Evolutionary conservation across 2,113 vertebrate species (phyloP), one percentile per base, ranked within the genome.

Genomic region (Carassius auratus): DNA sequence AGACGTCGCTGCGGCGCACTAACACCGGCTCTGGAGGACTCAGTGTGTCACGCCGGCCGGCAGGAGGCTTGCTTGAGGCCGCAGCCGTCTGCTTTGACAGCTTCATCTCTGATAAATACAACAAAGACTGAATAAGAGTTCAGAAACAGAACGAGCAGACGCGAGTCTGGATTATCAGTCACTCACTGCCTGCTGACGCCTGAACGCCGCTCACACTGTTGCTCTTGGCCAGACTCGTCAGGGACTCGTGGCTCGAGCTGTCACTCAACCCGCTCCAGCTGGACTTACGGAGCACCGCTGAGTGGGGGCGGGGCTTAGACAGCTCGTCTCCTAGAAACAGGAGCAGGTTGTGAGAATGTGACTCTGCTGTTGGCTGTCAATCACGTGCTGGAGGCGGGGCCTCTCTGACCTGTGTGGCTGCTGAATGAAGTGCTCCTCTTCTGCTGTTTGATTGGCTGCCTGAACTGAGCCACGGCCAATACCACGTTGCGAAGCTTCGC

Each of bases 401-500:
- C 6, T 23, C 13, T 45, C 78, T 68, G 45, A 95, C 94, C 94
- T 94, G 88, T 81, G 1, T 64, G 80, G 0, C 91, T 92, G 42
- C 92, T 88, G 69, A 93, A 21, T 0, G 93, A 94, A 33, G 82
- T 83, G 23, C 77, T 89, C 45, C 94, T 91, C 64, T 93, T 92
- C 1, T 95, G 93, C 33, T 91, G 89, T 89, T 86, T 95, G 90
- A 98, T 91, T 59, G 97, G 96, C 91, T 95, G 96, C 36, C 97
- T 95, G 90, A 99, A 98, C 87, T 97, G 97, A 21, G 97, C 97
- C 0, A 97, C 96, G 0, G 96, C 97, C 92, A 98, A 89, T n/a
- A 98, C 91, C 13, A 98, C 97, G 17, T 99, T 98, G 36, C 97
- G 94, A 1, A 99, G 96, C 91, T 98, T 98, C 88, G 96, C 96